Evolutionary conservation across 2,113 vertebrate species (phyloP).

Genomic region (Rhinichthys klamathensis): DNA sequence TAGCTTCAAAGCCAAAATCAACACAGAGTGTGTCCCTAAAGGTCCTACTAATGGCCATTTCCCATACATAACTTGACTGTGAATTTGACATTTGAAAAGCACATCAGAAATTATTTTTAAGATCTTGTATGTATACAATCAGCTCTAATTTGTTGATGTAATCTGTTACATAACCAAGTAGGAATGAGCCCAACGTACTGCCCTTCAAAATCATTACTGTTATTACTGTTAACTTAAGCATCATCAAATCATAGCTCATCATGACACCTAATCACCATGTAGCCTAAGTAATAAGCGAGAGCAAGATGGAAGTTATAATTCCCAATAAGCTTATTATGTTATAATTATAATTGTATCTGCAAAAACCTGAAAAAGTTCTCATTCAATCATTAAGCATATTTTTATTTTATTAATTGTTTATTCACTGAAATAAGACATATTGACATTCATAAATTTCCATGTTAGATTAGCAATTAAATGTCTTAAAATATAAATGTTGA

Average conservation of each 20-base stretch:
- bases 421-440: not conserved
- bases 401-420: not conserved
- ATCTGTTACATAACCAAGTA: not conserved
- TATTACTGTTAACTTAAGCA: not conserved
- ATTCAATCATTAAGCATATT: not conserved
- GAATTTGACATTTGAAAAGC: not conserved
- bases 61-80: not conserved
- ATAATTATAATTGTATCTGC: not conserved
- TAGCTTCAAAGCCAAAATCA: not conserved
- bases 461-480: not conserved
- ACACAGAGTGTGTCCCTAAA: not conserved
- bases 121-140: not conserved
- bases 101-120: not conserved
- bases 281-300: not conserved
- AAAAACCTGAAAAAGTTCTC: not conserved
- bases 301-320: not conserved
- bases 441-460: not conserved
- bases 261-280: not conserved
- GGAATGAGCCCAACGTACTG: too few relatives aligned
- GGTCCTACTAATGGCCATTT: not conserved
- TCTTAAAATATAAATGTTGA: not conserved
- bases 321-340: not conserved
- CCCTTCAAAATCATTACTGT: not conserved
- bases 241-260: not conserved
- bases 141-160: slow-evolving; percentile 19